These are phyloP conservation scores for Lithobates sylvaticus DNA, from an alignment of 2,797 vertebrate species.

Conservation along the genomic window DNA sequence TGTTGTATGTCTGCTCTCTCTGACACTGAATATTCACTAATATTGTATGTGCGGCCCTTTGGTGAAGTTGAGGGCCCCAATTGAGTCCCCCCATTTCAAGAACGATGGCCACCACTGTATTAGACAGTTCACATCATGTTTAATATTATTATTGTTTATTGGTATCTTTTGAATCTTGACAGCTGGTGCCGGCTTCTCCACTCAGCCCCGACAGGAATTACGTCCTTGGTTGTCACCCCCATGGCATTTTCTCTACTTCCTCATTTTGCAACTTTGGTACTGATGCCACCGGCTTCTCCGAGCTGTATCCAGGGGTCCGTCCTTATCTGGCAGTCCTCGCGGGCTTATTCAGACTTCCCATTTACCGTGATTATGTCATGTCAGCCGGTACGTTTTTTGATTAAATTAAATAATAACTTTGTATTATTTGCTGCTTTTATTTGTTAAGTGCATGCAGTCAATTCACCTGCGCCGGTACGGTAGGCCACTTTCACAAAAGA, in stretches of 20 bases:
- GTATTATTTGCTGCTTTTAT: no score
- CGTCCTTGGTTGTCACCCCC: slow-evolving; percentile 81
- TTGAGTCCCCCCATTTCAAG: no score
- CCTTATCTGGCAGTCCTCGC: slow-evolving; percentile 66
- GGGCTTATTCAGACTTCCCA: slow-evolving; percentile 76
- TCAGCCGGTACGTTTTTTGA: slow-evolving; percentile 64
- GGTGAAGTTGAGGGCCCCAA: no score
- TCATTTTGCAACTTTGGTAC: slow-evolving; percentile 78
- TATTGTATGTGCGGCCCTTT: no score
- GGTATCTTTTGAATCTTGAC: not conserved
- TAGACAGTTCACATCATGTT: no score
- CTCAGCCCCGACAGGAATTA: slow-evolving; percentile 82
- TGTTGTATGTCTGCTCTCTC: no score
- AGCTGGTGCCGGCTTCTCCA: slow-evolving; percentile 78
- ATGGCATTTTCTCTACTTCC: slow-evolving; percentile 79
- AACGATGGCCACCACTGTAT: no score
- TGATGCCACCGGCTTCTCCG: slow-evolving; percentile 71
- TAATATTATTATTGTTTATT: not conserved
- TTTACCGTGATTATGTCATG: slow-evolving; percentile 81
- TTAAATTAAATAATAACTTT: no score
- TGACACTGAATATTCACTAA: no score
- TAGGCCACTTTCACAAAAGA: no score
- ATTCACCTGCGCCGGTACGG: no score
- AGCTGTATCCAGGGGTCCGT: slow-evolving; percentile 76
- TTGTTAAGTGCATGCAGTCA: no score